Conservation (phyloP, 1,140 invertebrate species). For the Lepidurus couesii region DNA sequence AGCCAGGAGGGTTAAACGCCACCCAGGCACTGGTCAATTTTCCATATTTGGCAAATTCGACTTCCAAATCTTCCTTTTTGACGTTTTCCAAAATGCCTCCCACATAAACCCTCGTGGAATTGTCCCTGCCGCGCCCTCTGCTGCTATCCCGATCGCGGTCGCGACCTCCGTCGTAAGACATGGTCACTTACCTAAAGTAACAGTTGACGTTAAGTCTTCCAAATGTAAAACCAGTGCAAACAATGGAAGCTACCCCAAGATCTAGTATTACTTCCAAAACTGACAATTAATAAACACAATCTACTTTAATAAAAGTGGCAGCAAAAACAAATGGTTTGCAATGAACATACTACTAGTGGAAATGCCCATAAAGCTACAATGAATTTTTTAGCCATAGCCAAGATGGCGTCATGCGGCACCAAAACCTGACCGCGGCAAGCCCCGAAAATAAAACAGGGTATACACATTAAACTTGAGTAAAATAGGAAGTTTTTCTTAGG, state of each 20-base stretch:
- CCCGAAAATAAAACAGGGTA: background rate
- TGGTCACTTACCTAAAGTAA: background rate
- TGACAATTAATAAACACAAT: background rate
- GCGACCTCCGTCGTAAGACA: constrained; percentile 6
- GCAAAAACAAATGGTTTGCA: background rate
- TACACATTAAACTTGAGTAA: background rate
- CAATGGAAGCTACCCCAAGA: no score
- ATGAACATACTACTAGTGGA: no score
- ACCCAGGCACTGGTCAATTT: constrained; percentile 96
- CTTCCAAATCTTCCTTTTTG: constrained; percentile 86
- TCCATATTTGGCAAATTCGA: constrained; percentile 89
- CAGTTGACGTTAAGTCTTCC: background rate
- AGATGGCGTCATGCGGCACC: background rate
- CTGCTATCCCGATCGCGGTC: constrained; percentile 16
- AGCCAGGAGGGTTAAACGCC: constrained; percentile 85
- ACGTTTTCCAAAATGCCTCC: constrained; percentile 89
- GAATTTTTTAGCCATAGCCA: background rate
- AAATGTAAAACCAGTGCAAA: no score
- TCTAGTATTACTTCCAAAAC: no score
- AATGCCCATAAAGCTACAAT: background rate
- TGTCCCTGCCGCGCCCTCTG: constrained; percentile 23
- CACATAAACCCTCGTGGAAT: constrained; percentile 71
- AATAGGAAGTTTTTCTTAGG: background rate
- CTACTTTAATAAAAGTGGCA: background rate
- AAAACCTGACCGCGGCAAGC: background rate